Conservation (phyloP, 2,888 invertebrate genomes). For the Thymelicus lineola region DNA sequence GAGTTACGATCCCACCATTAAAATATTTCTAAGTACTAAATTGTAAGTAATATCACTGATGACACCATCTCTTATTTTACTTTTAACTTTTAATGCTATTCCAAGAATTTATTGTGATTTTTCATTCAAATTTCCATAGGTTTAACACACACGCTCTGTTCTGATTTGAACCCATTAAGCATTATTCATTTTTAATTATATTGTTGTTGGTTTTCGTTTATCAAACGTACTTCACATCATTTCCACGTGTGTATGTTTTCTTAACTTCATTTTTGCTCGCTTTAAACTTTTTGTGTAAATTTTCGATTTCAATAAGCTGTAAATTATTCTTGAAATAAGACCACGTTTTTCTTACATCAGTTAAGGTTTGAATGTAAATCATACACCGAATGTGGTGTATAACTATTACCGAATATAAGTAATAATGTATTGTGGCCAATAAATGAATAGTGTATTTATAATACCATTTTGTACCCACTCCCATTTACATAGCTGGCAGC, state of each 20-base stretch:
- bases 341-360: conserved; percentile 40
- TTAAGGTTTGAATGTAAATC: conserved; percentile 41
- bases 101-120: conserved; percentile 81
- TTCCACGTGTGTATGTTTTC: conserved; percentile 46
- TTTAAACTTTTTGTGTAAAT: conserved; percentile 42
- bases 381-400: conserved; percentile 55
- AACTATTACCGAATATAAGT: conserved; percentile 71
- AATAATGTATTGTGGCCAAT: conserved; percentile 82
- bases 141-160: conserved; percentile 69
- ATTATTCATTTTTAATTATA: conserved; percentile 55
- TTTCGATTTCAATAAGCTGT: conserved; percentile 50
- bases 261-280: conserved; percentile 67
- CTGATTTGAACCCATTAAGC: conserved; percentile 62
- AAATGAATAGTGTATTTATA: conserved; percentile 75
- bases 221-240: conserved; percentile 43
- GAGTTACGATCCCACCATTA: conserved; percentile 84
- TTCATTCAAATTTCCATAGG: conserved; percentile 73
- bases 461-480: conserved; percentile 83
- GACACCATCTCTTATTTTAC: conserved; percentile 69
- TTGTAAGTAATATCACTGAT: conserved; percentile 75
- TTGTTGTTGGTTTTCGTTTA: conserved; percentile 48
- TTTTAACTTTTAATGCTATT: conserved; percentile 71
- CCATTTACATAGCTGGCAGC: conserved; percentile 78
- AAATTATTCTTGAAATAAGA: conserved; percentile 46
- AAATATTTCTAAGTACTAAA: conserved; percentile 82